Base-by-base conservation (phyloP, 2,113 vertebrate species). In the Oenanthe oenanthe region DNA sequence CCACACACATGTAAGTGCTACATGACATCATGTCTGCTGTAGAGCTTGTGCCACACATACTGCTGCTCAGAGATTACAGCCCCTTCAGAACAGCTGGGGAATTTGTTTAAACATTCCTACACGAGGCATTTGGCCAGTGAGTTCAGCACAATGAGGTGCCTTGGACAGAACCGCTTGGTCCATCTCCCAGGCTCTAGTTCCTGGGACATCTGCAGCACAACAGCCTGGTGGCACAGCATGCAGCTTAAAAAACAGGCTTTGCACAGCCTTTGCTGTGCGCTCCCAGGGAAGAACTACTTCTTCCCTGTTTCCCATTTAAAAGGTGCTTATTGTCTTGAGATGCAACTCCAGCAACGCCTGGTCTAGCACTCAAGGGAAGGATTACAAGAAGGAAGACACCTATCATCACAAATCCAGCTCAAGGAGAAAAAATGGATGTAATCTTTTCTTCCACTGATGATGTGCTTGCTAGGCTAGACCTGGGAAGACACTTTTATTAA, bases 171-270 rank as follows among this genome's bases (percentile, higher is more conserved):
- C 24, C 0, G 0, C 16, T 32, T 48, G 43, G 73, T 78, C 72
- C 2, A 0, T 31, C 84, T 73, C 60, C 25, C 68, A 40, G 40
- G n/a, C 26, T 50, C 65, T 2, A 19, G 6, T 31, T 40, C 77
- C 68, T 24, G 36, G 31, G 36, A 56, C 36, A 34, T 43, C 43
- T 20, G 9, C 19, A 51, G 57, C 26, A 4, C 32, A 42, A 85
- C 47, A 73, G 81, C 40, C 43, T 5, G 4, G 22, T 5, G 1
- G 38, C 24, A 43, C 73, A 60, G 71, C 66, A 51, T 0, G 0
- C 2, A 7, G 51, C 53, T 74, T 73, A 58, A 74, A 57, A 72
- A 54, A 3, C 6, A 29, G 62, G 40, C 65, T 96, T 75, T 60
- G 60, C 31, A 47, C 4, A 31, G 60, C 60, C 31, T 85, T 28